phyloP scores from a whole-genome alignment of 2,113 vertebrate species.

The Zootoca vivipara region DNA sequence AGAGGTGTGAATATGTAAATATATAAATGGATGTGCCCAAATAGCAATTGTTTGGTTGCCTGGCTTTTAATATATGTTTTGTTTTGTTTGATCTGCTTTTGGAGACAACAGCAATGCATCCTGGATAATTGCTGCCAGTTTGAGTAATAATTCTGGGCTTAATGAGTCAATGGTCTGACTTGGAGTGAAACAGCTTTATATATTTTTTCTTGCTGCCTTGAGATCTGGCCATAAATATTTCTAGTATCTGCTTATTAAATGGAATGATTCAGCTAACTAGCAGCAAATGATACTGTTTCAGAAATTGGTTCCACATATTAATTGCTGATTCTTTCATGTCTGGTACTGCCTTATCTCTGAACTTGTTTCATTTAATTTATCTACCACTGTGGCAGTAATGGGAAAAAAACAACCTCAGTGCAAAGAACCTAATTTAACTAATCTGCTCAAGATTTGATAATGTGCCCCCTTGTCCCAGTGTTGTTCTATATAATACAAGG shows the following conservation, averaged over 20 bases:
- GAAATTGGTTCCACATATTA: slow-evolving; percentile 32
- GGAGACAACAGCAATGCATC: background rate
- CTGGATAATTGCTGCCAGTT: background rate
- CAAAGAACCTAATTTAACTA: slow-evolving; percentile 10
- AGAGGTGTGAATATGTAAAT: background rate
- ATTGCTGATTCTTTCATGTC: slow-evolving; percentile 14
- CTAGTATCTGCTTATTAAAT: slow-evolving; percentile 21
- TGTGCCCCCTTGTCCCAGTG: background rate
- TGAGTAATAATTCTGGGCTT: background rate
- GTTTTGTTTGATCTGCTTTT: background rate
- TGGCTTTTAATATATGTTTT: background rate
- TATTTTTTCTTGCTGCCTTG: background rate
- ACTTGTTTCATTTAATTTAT: slow-evolving; percentile 30
- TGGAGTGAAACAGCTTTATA: background rate
- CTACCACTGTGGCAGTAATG: slow-evolving; percentile 11
- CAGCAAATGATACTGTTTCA: slow-evolving; percentile 16
- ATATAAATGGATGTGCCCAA: background rate
- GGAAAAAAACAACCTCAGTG: slow-evolving; percentile 3
- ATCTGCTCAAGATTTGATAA: slow-evolving; percentile 36
- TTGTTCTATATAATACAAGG: background rate
- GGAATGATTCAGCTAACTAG: slow-evolving; percentile 43
- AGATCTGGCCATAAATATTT: slow-evolving; percentile 8
- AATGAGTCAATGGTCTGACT: background rate
- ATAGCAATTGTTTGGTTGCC: background rate
- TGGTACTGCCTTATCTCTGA: slow-evolving; percentile 19